These are phyloP conservation scores for Ibycter americanus DNA, from an alignment of 2,797 vertebrate species.

Conservation along the genomic window DNA sequence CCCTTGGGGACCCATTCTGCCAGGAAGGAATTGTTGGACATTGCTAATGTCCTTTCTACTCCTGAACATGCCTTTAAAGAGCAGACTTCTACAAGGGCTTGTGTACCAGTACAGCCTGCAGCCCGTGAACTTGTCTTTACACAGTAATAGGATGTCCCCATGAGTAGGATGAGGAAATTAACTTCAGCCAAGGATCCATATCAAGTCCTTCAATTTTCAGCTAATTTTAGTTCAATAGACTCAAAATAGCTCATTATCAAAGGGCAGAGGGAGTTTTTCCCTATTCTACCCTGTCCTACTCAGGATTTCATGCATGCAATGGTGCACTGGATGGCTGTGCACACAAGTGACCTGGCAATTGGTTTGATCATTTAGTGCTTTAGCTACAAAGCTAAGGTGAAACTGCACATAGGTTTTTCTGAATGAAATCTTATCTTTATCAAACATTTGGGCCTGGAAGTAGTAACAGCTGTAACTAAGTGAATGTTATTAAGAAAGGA, in stretches of 20 bases:
- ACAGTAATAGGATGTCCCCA: not conserved
- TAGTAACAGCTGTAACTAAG: conserved; percentile 52
- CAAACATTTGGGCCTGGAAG: conserved; percentile 27
- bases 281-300: not conserved
- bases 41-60: not conserved
- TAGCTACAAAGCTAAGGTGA: not conserved
- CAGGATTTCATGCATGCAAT: not conserved
- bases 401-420: not conserved
- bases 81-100: not conserved
- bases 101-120: not conserved
- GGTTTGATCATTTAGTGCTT: not conserved
- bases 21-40: not conserved
- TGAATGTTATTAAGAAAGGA: conserved; percentile 24
- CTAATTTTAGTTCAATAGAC: not conserved
- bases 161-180: not conserved
- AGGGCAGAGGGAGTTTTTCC: not conserved
- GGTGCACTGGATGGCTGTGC: not conserved
- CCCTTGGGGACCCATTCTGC: not conserved
- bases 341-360: not conserved
- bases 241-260: not conserved
- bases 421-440: not conserved
- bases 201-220: not conserved
- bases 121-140: not conserved
- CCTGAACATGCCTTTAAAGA: not conserved
- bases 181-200: not conserved